phyloP scores from a whole-genome alignment of 2,113 vertebrate species.

The Ctenodactylus gundi region DNA sequence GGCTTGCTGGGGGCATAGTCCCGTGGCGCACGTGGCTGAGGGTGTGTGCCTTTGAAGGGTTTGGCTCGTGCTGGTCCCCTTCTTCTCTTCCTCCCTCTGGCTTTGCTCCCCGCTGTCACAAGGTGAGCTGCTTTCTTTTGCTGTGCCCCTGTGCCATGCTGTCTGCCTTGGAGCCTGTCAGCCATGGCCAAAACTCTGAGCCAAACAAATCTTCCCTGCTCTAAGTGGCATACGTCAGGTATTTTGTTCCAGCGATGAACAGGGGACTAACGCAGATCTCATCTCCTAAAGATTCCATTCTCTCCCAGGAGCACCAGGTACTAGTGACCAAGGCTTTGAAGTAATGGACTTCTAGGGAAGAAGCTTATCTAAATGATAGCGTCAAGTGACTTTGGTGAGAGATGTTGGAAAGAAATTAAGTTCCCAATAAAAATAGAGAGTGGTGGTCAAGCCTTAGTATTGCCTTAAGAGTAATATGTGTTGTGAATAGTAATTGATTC shows the following conservation, averaged over 20 bases:
- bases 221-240: neutral
- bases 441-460: neutral
- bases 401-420: neutral
- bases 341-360: neutral
- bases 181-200: neutral
- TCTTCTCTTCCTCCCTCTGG: neutral
- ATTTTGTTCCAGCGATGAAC: neutral
- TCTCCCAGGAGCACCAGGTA: fast-evolving
- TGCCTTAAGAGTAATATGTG: neutral
- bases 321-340: neutral
- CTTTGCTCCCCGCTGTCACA: neutral
- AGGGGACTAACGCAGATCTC: neutral
- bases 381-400: neutral
- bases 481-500: too few relatives aligned
- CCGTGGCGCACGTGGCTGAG: neutral
- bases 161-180: neutral
- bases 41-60: neutral
- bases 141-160: neutral
- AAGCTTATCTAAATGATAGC: neutral
- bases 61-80: neutral
- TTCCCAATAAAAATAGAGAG: neutral
- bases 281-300: neutral
- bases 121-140: neutral
- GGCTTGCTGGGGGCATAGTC: neutral
- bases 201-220: neutral